phyloP scores from a whole-genome alignment of 1,140 invertebrate genomes.

The Lucilia cuprina region DNA sequence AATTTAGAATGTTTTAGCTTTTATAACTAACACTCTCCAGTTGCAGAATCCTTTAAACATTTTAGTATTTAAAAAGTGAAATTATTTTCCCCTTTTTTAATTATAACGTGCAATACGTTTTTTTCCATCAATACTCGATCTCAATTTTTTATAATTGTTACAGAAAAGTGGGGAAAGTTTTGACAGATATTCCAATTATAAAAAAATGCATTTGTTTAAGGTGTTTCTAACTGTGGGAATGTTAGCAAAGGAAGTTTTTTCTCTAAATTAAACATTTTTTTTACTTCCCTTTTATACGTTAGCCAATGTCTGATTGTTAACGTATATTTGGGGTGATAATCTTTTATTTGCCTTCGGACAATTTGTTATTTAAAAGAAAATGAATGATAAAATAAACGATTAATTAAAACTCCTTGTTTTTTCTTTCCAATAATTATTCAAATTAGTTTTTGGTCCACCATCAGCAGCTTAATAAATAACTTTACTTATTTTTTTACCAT shows the following conservation, averaged over 20 bases:
- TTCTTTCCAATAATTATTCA: background rate
- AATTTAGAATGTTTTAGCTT: background rate
- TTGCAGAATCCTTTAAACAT: background rate
- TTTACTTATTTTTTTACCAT: slow-evolving; percentile 10
- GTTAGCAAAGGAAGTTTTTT: background rate
- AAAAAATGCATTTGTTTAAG: background rate
- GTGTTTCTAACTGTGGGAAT: background rate
- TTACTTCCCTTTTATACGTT: background rate
- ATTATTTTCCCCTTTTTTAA: background rate
- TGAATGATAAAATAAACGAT: background rate
- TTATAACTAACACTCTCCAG: background rate
- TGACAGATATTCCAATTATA: background rate
- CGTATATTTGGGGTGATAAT: background rate
- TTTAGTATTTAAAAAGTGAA: background rate
- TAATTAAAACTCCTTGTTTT: background rate
- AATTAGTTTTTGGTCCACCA: slow-evolving; percentile 20
- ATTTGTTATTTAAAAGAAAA: background rate
- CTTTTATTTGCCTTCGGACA: slow-evolving; percentile 30
- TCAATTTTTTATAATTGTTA: background rate
- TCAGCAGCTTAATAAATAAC: background rate
- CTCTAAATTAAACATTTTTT: background rate
- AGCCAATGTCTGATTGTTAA: background rate
- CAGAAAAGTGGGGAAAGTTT: background rate
- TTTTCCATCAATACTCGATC: background rate
- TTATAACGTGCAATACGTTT: background rate